These are phyloP conservation scores for Craniophora ligustri DNA, from an alignment of 2,888 invertebrate genomes.

Conservation along the genomic window DNA sequence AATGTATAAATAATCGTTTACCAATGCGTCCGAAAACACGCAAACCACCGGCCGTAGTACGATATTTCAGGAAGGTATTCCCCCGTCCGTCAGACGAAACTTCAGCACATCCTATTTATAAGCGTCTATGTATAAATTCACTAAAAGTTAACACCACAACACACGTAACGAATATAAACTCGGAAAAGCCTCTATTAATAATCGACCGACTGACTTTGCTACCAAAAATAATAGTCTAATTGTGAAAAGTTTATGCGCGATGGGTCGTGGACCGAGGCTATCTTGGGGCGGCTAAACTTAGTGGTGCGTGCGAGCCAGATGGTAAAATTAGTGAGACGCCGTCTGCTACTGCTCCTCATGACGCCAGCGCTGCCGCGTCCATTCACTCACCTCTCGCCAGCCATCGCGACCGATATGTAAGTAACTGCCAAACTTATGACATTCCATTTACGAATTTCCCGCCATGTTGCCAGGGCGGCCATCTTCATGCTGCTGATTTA, in stretches of 20 bases:
- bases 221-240: constrained; percentile 90
- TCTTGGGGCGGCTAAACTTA: constrained; percentile 89
- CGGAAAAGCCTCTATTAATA: constrained; percentile 89
- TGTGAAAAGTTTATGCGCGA: constrained; percentile 89
- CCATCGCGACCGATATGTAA: constrained; percentile 66
- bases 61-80: constrained; percentile 89
- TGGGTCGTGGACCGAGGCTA: constrained; percentile 89
- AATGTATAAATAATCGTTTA: constrained; percentile 88
- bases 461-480: constrained; percentile 73
- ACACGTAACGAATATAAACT: constrained; percentile 89
- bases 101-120: constrained; percentile 89
- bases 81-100: constrained; percentile 89
- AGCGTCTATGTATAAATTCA: constrained; percentile 89
- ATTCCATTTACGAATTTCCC: constrained; percentile 80
- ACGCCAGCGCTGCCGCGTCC: constrained; percentile 77
- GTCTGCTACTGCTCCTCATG: constrained; percentile 84
- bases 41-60: constrained; percentile 87
- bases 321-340: constrained; percentile 88
- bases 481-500: constrained; percentile 61
- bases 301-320: constrained; percentile 88
- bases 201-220: constrained; percentile 89
- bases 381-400: constrained; percentile 81
- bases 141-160: constrained; percentile 89
- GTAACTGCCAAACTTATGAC: constrained; percentile 87
- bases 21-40: constrained; percentile 88